Conservation (phyloP, 1,140 invertebrate species). For the Drosophila eugracilis region DNA sequence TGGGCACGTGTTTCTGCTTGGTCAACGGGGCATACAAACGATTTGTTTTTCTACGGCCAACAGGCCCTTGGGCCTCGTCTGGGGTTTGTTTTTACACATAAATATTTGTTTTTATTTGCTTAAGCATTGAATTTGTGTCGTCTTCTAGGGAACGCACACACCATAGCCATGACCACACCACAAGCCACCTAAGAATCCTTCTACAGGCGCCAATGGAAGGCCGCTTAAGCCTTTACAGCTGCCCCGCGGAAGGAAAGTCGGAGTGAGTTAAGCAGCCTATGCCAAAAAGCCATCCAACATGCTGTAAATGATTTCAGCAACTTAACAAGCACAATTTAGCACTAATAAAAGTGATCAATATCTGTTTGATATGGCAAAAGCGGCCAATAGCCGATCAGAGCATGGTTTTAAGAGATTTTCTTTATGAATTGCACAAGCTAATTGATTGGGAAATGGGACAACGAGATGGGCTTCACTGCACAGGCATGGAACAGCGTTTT, state of each 20-base stretch:
- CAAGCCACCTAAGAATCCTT: neutral
- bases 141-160: slow-evolving; percentile 42
- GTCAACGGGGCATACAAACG: slow-evolving; percentile 45
- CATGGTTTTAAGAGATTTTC: neutral
- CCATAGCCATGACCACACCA: neutral
- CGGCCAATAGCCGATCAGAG: too few relatives aligned
- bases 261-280: too few relatives aligned
- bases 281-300: too few relatives aligned
- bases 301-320: neutral
- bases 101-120: slow-evolving; percentile 75
- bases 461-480: too few relatives aligned
- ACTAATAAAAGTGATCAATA: too few relatives aligned
- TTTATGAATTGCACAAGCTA: slow-evolving; percentile 54
- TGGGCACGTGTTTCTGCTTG: slow-evolving; percentile 71
- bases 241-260: slow-evolving; percentile 36
- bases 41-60: slow-evolving; percentile 70
- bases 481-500: slow-evolving; percentile 16
- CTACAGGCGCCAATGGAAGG: slow-evolving; percentile 53
- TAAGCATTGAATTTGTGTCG: slow-evolving; percentile 61
- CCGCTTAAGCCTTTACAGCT: slow-evolving; percentile 71
- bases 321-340: too few relatives aligned
- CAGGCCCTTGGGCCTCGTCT: slow-evolving; percentile 48
- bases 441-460: slow-evolving; percentile 27
- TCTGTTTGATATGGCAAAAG: too few relatives aligned
- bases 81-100: slow-evolving; percentile 72